These are phyloP conservation scores for Drosophila prostipennis DNA, from an alignment of 2,888 invertebrate genomes.

Conservation along the genomic window DNA sequence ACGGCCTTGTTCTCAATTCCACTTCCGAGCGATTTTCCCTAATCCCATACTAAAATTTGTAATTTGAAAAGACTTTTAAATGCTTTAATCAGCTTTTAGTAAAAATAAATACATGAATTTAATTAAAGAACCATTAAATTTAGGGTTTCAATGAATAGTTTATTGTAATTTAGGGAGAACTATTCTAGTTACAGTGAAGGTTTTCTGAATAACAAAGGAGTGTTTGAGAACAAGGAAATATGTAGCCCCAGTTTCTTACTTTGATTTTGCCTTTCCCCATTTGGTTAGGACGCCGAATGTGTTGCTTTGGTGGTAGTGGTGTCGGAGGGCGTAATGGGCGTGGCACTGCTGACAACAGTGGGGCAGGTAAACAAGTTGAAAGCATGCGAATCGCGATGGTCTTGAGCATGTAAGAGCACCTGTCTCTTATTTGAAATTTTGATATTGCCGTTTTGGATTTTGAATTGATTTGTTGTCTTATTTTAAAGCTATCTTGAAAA, in stretches of 20 bases:
- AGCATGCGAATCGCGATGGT: slow-evolving; percentile 25
- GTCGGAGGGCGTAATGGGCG: slow-evolving; percentile 67
- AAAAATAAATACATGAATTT: too few species aligned
- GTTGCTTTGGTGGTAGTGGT: slow-evolving; percentile 75
- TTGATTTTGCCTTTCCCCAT: neutral
- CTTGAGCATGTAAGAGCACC: slow-evolving; percentile 50
- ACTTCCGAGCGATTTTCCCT: slow-evolving; percentile 15
- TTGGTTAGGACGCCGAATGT: slow-evolving; percentile 81
- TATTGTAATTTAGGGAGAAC: too few species aligned
- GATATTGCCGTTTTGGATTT: slow-evolving; percentile 40
- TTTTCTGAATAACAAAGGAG: neutral
- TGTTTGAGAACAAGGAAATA: neutral
- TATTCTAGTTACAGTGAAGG: neutral
- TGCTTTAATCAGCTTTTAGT: neutral
- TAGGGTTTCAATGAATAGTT: too few species aligned
- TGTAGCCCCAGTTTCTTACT: slow-evolving; percentile 1
- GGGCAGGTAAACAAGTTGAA: slow-evolving; percentile 54
- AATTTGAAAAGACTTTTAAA: neutral
- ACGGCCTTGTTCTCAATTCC: slow-evolving; percentile 33
- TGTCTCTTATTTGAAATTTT: slow-evolving; percentile 22
- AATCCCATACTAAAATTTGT: neutral
- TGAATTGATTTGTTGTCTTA: slow-evolving; percentile 6
- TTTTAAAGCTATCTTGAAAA: neutral
- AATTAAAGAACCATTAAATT: too few species aligned
- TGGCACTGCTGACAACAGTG: slow-evolving; percentile 46